A percentile compares a stretch with the other conserved stretches of the same genome.
phyloP scores from a whole-genome alignment of 2,113 vertebrate genomes.

The Cebidichthys violaceus region DNA sequence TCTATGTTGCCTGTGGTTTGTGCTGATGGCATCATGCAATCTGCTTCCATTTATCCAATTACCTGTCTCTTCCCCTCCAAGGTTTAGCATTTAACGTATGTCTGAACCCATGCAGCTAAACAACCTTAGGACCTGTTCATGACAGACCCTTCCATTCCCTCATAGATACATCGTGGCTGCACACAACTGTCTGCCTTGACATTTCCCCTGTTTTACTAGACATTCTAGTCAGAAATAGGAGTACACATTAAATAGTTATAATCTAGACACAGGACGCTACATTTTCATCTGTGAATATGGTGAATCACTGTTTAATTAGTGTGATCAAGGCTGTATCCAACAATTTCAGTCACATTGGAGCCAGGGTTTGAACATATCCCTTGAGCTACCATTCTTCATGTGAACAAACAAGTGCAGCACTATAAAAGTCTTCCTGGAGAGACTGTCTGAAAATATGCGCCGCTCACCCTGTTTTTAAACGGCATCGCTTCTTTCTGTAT shows the following conservation, averaged over 20 bases:
- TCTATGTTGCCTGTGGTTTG: conserved; percentile 73
- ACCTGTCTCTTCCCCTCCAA: conserved; percentile 70
- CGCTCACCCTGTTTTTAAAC: not conserved
- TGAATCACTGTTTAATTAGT: conserved; percentile 8
- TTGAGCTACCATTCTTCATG: not conserved
- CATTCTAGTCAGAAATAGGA: not conserved
- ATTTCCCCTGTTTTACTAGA: conserved; percentile 9
- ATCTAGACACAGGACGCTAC: not conserved
- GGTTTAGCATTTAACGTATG: conserved; percentile 76
- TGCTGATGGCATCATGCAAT: conserved; percentile 74
- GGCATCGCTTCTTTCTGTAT: not conserved
- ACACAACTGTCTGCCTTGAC: not conserved
- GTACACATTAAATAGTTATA: not conserved
- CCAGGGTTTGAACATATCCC: not conserved
- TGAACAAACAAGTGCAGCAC: not conserved
- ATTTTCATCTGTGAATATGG: conserved; percentile 3
- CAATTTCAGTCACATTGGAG: not conserved
- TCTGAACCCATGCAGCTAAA: conserved; percentile 70
- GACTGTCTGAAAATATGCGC: not conserved
- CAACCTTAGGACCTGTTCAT: conserved; percentile 62
- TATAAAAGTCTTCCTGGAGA: not conserved
- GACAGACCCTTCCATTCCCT: conserved; percentile 62
- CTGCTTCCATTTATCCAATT: conserved; percentile 82
- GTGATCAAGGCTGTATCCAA: not conserved
- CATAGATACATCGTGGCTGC: conserved; percentile 36